Base-by-base conservation (phyloP, 2,797 vertebrate genomes). In the Crocodylus rhombifer region DNA sequence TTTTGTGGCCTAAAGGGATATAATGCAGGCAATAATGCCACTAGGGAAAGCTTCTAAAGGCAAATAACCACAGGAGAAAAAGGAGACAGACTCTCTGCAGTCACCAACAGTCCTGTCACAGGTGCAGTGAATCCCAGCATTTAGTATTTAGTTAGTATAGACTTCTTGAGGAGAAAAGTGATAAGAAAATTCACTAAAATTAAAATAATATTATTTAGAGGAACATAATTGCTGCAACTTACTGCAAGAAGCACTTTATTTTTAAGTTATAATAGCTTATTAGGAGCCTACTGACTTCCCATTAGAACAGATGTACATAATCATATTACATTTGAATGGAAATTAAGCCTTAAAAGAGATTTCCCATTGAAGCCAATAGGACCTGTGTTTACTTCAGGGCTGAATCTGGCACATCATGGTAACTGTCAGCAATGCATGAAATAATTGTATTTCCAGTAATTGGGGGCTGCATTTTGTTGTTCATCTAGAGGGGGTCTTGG, bases 241-340 rank as follows among this genome's bases (percentile, higher is more conserved):
- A 7, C 6, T n/a, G n/a, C 14, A 60, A 88, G 82, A 30, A 65
- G 51, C 36, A 75, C 30, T 1, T 71, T 42, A 2, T 0, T 1
- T 58, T 83, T 65, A 61, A 61, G 65, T 30, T 82, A 18, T 42
- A 77, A 57, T 61, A 25, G 62, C 90, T 67, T 87, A 57, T 7
- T 65, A 51, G 33, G 63, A 78, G 10, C 15, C 75, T 92, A 55
- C 26, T 21, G 56, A 30, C 17, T 20, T 5, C 84, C 25, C 57
- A 2, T 30, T 67, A 62, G 30, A 20, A 18, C 65, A 30, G 6
- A 5, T 65, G 64, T 80, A 57, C 55, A 10, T 21, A 65, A 51
- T 64, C 6, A 80, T 17, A 17, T 4, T 64, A 5, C 0, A 0
- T 12, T 73, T 18, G 12, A 82, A 82, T 2, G 33, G 2, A 26